Base-by-base conservation (phyloP, 1,140 invertebrate species). In the Bombus terrestris region DNA sequence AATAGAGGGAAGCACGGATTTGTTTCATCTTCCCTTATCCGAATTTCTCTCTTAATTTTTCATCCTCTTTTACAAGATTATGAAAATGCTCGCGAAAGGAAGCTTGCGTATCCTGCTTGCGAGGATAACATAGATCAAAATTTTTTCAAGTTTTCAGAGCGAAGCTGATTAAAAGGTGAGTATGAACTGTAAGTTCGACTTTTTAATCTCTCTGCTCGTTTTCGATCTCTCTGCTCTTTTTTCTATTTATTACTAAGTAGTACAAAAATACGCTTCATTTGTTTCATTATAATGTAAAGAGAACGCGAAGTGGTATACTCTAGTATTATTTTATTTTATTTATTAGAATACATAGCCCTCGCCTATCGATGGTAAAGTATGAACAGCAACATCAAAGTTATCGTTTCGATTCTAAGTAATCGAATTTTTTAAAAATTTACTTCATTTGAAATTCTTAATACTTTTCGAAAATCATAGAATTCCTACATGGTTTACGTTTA, bases 91-190 rank as follows among this genome's bases (percentile, higher is more conserved):
- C 13, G 71, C 6, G 41, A 10, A 35, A 59, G 74, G 18, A 39
- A 41, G 13, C 35, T 59, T 3, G 15, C 25, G 37, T n/a, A 32
- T n/a, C 4, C 35, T 41, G 28, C 41, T 78, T 66, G 37, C 28
- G 9, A 39, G 75, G 75, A 64, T 64, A 78, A 78, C 57, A n/a
- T 3, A n/a, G 37, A 64, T 78, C 3, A 64, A 78, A 64, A 78
- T 62, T 77, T 62, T 59, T 41, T 39, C 37, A 15, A n/a, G 37
- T 6, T 59, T 53, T 4, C 13, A 64, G 41, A 66, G 39, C 28
- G 28, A 78, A 78, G 28, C 57, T 43, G 62, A 78, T 64, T 64
- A 78, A 62, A 66, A 64, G 37, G 4, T 41, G 37, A 37, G 9
- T 64, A 39, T 64, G 32, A 78, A 43, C 37, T 25, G 75, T 18